These are phyloP conservation scores for Lepus timidus DNA, from an alignment of 2,113 vertebrate genomes.

Conservation along the genomic window DNA sequence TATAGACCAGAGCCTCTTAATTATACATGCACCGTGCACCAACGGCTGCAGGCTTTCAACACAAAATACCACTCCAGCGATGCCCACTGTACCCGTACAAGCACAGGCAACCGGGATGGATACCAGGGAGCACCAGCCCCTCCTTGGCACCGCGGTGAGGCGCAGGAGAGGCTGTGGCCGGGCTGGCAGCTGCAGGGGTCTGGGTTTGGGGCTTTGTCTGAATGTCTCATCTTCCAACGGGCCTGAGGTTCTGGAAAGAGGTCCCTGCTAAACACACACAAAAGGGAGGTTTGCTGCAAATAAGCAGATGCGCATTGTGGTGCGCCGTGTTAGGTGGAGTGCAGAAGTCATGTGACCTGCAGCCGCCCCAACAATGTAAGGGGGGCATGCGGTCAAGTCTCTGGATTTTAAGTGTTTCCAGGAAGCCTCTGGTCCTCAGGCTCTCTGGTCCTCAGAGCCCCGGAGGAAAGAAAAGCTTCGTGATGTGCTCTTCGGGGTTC, in stretches of 20 bases:
- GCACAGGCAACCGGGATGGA: neutral
- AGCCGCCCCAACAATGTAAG: neutral
- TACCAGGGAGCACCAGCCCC: neutral
- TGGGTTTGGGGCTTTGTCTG: neutral
- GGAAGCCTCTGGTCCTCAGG: neutral
- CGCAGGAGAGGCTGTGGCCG: neutral
- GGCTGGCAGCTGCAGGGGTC: neutral
- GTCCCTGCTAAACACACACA: neutral
- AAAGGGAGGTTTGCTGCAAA: neutral
- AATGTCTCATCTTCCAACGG: neutral
- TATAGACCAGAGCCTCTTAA: neutral
- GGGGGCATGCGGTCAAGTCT: neutral
- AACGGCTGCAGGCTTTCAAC: neutral
- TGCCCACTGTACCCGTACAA: neutral
- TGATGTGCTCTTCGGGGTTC: neutral
- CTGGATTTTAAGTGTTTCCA: constrained; percentile 18
- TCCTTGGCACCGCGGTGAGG: neutral
- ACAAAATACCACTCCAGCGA: neutral
- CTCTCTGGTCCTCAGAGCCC: neutral
- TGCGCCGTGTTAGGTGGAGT: neutral
- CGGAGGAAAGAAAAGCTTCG: neutral
- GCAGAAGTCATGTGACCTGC: neutral
- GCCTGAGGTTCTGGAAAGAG: neutral
- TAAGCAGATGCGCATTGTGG: neutral
- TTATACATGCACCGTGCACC: neutral